Conservation (phyloP, 2,113 vertebrate species). For the Psephotus haematonotus region DNA sequence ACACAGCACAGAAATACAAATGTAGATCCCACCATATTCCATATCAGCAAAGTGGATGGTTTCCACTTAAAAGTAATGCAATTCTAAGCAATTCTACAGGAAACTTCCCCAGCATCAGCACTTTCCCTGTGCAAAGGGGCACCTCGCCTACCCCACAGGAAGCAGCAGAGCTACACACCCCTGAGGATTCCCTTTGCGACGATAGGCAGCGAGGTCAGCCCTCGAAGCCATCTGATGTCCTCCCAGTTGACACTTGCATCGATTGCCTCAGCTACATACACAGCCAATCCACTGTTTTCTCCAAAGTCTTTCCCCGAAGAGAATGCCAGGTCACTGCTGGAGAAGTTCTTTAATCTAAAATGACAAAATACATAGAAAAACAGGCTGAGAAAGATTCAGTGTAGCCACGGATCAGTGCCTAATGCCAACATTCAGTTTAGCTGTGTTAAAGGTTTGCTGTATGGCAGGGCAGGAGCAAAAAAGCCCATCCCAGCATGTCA, state of each 20-base stretch:
- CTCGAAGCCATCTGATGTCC: slow-evolving; percentile 88
- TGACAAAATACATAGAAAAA: background rate
- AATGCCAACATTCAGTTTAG: background rate
- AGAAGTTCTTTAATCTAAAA: slow-evolving; percentile 91
- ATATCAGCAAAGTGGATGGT: background rate
- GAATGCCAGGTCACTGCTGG: slow-evolving; percentile 83
- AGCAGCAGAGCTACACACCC: slow-evolving; percentile 62
- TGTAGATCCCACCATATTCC: fast-evolving
- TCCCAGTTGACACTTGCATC: slow-evolving; percentile 88
- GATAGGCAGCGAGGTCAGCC: slow-evolving; percentile 85
- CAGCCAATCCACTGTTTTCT: slow-evolving; percentile 86
- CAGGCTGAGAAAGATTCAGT: background rate
- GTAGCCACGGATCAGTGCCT: fast-evolving
- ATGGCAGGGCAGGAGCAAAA: background rate
- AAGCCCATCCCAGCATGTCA: background rate
- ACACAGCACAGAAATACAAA: background rate
- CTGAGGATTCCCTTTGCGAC: slow-evolving; percentile 89
- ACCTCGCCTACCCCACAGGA: fast-evolving
- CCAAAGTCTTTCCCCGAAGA: slow-evolving; percentile 84
- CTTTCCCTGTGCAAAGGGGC: background rate
- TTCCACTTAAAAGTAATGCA: background rate
- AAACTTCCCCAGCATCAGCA: background rate
- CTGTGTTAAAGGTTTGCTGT: background rate
- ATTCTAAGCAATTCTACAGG: background rate
- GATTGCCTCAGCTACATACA: slow-evolving; percentile 87